These are phyloP conservation scores for Triplophysa siluroides DNA, from an alignment of 2,113 vertebrate species.

Conservation along the genomic window DNA sequence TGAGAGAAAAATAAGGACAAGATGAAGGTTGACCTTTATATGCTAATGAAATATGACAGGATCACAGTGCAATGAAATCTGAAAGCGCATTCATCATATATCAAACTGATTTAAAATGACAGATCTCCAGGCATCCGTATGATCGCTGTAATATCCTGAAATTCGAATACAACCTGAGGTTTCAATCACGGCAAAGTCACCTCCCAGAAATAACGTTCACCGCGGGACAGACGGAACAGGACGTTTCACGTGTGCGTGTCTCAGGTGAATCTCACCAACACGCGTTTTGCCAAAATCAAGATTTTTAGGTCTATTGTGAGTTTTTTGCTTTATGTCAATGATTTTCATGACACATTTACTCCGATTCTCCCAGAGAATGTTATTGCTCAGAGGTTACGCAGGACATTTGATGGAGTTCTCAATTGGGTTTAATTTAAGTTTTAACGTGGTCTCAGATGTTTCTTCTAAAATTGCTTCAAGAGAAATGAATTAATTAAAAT, in stretches of 20 bases:
- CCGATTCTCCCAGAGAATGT: too few species aligned
- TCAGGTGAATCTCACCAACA: not conserved
- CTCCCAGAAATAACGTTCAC: conserved; percentile 28
- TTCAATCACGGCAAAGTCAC: conserved; percentile 50
- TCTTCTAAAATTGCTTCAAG: too few species aligned
- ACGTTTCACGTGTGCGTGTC: not conserved
- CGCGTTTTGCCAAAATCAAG: not conserved
- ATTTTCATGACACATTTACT: too few species aligned
- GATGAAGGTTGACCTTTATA: conserved; percentile 15
- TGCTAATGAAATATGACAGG: conserved; percentile 56
- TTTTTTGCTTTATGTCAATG: too few species aligned
- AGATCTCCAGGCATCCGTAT: conserved; percentile 20
- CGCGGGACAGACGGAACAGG: not conserved
- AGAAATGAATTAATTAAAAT: too few species aligned
- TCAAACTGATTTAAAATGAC: conserved; percentile 45
- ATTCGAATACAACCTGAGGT: conserved; percentile 45
- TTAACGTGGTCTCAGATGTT: too few species aligned
- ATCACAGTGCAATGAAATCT: conserved; percentile 41
- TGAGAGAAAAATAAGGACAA: not conserved
- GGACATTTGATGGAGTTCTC: too few species aligned
- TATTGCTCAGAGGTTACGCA: too few species aligned
- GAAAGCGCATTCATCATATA: conserved; percentile 51
- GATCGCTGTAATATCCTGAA: conserved; percentile 47
- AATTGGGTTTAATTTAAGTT: too few species aligned
- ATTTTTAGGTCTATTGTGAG: too few species aligned